A percentile compares a stretch with the other conserved stretches of the same genome.
Conservation (phyloP, 1,140 invertebrate genomes). For the Camponotus pennsylvanicus region DNA sequence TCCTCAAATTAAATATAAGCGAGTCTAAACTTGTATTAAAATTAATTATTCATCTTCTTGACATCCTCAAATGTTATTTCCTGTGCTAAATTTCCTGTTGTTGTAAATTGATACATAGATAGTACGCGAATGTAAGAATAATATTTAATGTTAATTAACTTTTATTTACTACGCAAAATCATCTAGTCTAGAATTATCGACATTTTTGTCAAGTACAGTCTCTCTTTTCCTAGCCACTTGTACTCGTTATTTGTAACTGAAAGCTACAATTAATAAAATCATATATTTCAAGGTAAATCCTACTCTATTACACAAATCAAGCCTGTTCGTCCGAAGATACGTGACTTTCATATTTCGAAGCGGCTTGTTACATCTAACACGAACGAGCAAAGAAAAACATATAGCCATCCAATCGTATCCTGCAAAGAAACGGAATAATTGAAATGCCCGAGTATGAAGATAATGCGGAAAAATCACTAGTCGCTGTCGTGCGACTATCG, state of each 20-base stretch:
- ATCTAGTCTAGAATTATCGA: background rate
- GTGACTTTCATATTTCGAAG: background rate
- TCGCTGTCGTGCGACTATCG: background rate
- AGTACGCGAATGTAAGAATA: background rate
- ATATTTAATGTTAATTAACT: background rate
- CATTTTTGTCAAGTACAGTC: background rate
- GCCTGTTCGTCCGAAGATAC: background rate
- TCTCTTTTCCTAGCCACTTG: background rate
- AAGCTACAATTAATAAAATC: background rate
- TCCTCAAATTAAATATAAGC: background rate
- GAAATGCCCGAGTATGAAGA: background rate
- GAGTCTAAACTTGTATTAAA: background rate
- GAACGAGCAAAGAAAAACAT: background rate
- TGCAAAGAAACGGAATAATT: slow-evolving; percentile 18
- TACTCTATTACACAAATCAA: background rate
- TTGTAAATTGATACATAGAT: background rate
- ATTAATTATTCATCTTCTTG: background rate
- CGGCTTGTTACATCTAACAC: background rate
- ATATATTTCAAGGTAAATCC: background rate
- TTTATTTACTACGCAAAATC: background rate
- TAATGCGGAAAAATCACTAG: slow-evolving; percentile 8
- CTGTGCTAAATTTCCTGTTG: background rate
- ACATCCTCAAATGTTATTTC: background rate
- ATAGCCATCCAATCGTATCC: background rate
- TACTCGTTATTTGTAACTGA: background rate